Conservation (phyloP, 2,797 vertebrate species). For the Chelon labrosus region DNA sequence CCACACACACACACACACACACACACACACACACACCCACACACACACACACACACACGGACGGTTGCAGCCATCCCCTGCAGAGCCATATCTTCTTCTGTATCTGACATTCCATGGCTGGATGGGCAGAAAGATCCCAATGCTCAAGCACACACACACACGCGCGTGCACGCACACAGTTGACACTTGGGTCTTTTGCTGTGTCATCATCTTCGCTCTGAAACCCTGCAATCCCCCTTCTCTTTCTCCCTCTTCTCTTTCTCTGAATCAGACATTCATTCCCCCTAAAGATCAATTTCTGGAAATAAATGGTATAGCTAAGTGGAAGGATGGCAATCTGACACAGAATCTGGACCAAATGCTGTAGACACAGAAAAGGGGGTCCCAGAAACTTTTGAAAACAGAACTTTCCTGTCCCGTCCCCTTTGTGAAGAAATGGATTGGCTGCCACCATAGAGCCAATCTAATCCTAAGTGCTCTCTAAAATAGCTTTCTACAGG, state of each 20-base stretch:
- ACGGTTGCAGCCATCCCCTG: slow-evolving; percentile 46
- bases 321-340: slow-evolving; percentile 54
- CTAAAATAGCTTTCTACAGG: slow-evolving; percentile 47
- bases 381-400: slow-evolving; percentile 33
- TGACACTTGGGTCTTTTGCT: slow-evolving; percentile 43
- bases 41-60: slow-evolving; percentile 39
- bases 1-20: neutral
- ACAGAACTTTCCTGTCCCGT: slow-evolving; percentile 18
- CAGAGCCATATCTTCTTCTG: slow-evolving; percentile 60
- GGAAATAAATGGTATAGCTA: slow-evolving; percentile 58
- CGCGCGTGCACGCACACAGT: slow-evolving; percentile 27
- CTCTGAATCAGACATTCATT: slow-evolving; percentile 22
- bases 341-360: slow-evolving; percentile 36
- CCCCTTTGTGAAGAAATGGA: slow-evolving; percentile 48
- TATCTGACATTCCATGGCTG: slow-evolving; percentile 62
- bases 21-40: slow-evolving; percentile 38
- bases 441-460: slow-evolving; percentile 49
- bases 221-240: slow-evolving; percentile 44
- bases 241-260: neutral
- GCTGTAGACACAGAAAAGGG: slow-evolving; percentile 32
- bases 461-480: slow-evolving; percentile 57
- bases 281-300: slow-evolving; percentile 50
- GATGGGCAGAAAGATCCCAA: slow-evolving; percentile 33
- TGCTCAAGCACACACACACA: neutral
- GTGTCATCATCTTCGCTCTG: slow-evolving; percentile 58